A percentile compares a stretch with the other conserved stretches of the same genome.
Conservation (phyloP, 2,797 vertebrate genomes). For the Echiichthys vipera region DNA sequence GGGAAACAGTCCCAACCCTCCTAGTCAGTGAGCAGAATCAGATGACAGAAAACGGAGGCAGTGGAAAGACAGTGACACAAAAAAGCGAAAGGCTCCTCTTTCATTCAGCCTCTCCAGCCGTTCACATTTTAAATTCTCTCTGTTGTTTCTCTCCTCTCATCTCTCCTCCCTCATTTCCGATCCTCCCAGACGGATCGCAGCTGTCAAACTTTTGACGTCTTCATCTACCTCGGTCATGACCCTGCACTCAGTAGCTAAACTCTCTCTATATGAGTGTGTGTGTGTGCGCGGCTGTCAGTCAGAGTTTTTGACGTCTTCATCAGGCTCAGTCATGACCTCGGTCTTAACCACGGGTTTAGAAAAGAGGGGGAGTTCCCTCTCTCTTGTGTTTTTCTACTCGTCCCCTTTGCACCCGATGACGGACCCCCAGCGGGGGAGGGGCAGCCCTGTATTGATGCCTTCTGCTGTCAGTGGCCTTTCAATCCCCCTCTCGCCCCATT, state of each 20-base stretch:
- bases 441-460: conserved; percentile 73
- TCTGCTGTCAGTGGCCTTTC: conserved; percentile 81
- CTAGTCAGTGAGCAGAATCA: conserved; percentile 58
- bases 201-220: conserved; percentile 97
- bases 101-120: conserved; percentile 59
- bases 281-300: conserved; percentile 87
- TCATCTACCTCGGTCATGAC: conserved; percentile 94
- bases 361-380: conserved; percentile 73
- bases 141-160: conserved; percentile 65
- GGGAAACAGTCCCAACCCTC: conserved; percentile 69
- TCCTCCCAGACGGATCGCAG: conserved; percentile 84
- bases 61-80: conserved; percentile 55
- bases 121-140: conserved; percentile 74
- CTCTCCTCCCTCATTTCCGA: conserved; percentile 74
- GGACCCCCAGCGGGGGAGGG: conserved; percentile 72
- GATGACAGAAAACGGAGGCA: conserved; percentile 50
- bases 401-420: conserved; percentile 71
- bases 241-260: conserved; percentile 74
- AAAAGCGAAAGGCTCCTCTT: conserved; percentile 69
- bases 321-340: conserved; percentile 89
- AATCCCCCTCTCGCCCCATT: conserved; percentile 65
- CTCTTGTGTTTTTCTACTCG: conserved; percentile 70
- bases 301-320: conserved; percentile 93
- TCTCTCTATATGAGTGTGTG: conserved; percentile 45
- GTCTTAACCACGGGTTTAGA: conserved; percentile 73